phyloP scores from a whole-genome alignment of 2,797 vertebrate genomes.

The Eupleurogrammus muticus region DNA sequence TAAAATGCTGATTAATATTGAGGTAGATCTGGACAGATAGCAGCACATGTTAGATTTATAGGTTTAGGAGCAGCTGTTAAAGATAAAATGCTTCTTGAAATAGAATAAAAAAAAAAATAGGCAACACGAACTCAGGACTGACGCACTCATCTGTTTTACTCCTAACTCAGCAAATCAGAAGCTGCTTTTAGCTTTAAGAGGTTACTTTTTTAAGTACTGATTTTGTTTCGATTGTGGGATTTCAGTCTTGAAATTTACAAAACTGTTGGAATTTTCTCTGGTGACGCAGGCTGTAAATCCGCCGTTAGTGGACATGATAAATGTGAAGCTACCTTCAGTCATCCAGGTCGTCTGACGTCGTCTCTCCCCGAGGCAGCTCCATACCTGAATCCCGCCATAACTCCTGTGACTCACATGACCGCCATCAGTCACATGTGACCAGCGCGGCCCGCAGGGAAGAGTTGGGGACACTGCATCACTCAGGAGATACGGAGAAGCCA shows the following conservation, averaged over 20 bases:
- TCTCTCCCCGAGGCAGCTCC: conserved; percentile 7
- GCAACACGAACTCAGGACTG: too few species aligned
- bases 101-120: too few species aligned
- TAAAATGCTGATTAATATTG: too few species aligned
- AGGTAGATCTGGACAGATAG: too few species aligned
- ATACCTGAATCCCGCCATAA: background rate
- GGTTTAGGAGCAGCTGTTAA: too few species aligned
- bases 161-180: too few species aligned
- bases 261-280: background rate
- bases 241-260: background rate
- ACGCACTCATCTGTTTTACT: too few species aligned
- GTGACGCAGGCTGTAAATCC: background rate
- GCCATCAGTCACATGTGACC: background rate
- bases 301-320: background rate
- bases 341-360: conserved; percentile 8
- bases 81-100: too few species aligned
- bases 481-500: background rate
- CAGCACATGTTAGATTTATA: too few species aligned
- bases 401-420: background rate
- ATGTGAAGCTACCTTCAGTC: background rate
- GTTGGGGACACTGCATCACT: background rate
- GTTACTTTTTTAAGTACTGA: too few species aligned
- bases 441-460: background rate
- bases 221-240: too few species aligned
- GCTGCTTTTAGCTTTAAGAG: too few species aligned